These are phyloP conservation scores for Heliothis subflexa DNA, from an alignment of 1,140 invertebrate genomes.

Conservation along the genomic window DNA sequence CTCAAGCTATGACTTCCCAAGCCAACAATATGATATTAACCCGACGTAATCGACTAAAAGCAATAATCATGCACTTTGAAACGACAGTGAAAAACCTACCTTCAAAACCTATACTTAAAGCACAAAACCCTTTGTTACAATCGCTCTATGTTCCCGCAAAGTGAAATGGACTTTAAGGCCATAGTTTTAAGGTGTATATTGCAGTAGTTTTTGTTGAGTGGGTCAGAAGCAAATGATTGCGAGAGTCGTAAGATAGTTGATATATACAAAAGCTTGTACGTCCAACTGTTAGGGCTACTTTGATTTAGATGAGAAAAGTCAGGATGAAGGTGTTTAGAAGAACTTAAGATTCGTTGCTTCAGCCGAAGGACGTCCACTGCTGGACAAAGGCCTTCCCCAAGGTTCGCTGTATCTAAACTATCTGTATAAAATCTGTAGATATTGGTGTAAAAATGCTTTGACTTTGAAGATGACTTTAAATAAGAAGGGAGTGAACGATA, in stretches of 20 bases:
- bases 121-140: background rate
- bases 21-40: constrained; percentile 8
- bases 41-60: background rate
- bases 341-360: background rate
- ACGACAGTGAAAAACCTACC: background rate
- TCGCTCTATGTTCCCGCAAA: background rate
- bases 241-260: constrained; percentile 21
- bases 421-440: too few relatives aligned
- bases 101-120: background rate
- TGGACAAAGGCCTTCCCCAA: too few relatives aligned
- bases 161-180: background rate
- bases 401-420: too few relatives aligned
- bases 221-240: constrained; percentile 23
- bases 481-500: too few relatives aligned
- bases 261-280: constrained; percentile 6
- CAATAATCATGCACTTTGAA: background rate
- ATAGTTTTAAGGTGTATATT: background rate
- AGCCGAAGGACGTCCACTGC: background rate
- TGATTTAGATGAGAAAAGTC: background rate
- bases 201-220: background rate
- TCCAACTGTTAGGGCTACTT: constrained; percentile 3
- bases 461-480: too few relatives aligned
- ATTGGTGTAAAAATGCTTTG: too few relatives aligned
- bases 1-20: constrained; percentile 4
- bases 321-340: background rate